Evolutionary conservation across 2,113 vertebrate genomes (phyloP).

Genomic region (Barnardius zonarius): DNA sequence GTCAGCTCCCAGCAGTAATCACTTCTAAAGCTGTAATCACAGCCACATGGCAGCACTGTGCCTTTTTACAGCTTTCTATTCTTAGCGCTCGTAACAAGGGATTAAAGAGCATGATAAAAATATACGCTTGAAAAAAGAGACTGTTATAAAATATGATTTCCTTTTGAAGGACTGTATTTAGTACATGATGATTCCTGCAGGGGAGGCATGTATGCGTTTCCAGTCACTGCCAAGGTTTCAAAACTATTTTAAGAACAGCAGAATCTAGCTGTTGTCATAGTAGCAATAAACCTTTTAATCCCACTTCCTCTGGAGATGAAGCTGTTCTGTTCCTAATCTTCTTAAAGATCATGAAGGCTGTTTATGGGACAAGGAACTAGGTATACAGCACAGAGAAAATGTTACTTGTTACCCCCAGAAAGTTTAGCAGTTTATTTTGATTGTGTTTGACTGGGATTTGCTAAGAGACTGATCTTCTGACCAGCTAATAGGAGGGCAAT

Average conservation of each 20-base stretch:
- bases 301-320: conserved; percentile 56
- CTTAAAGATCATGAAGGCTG: conserved; percentile 47
- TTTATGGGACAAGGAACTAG: not conserved
- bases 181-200: not conserved
- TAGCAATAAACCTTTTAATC: conserved; percentile 68
- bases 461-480: not conserved
- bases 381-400: not conserved
- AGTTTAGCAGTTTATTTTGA: not conserved
- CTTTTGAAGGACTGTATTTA: conserved; percentile 26
- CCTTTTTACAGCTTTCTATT: conserved; percentile 52
- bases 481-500: not conserved
- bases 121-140: not conserved
- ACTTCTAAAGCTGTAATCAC: conserved; percentile 28
- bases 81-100: conserved; percentile 32
- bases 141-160: conserved; percentile 16
- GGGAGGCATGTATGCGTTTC: not conserved
- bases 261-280: conserved; percentile 68
- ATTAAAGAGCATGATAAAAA: conserved; percentile 21
- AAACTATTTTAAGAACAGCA: conserved; percentile 67
- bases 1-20: conserved; percentile 15
- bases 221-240: conserved; percentile 25
- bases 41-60: conserved; percentile 20
- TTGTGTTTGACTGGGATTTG: not conserved
- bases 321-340: conserved; percentile 40
- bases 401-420: not conserved